Conservation (phyloP, 2,888 invertebrate genomes). For the Eremobia ochroleuca region DNA sequence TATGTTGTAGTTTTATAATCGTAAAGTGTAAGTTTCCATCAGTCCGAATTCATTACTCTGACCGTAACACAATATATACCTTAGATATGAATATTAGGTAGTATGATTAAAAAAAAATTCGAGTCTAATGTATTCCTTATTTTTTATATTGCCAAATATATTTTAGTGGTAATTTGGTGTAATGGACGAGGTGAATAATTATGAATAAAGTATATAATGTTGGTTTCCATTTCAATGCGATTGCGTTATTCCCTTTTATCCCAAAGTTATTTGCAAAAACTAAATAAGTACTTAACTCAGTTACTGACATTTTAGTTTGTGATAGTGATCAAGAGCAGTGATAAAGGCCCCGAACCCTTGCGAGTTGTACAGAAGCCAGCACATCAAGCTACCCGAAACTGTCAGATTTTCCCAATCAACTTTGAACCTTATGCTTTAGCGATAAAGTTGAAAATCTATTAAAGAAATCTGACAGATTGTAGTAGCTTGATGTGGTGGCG, state of each 20-base stretch:
- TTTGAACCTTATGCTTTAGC: too few species aligned
- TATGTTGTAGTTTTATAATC: slow-evolving; percentile 65
- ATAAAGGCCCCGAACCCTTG: too few species aligned
- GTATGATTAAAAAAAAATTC: slow-evolving; percentile 83
- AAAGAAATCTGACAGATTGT: too few species aligned
- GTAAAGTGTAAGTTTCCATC: slow-evolving; percentile 56
- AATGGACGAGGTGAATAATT: slow-evolving; percentile 82
- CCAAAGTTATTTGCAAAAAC: neutral
- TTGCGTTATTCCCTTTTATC: slow-evolving; percentile 68
- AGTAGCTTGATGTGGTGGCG: too few species aligned
- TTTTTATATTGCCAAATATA: slow-evolving; percentile 91
- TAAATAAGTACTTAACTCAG: neutral
- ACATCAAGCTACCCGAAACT: too few species aligned
- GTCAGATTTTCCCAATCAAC: too few species aligned
- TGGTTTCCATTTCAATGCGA: slow-evolving; percentile 82
- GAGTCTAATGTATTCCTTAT: slow-evolving; percentile 89
- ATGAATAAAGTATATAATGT: slow-evolving; percentile 87
- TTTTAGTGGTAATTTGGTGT: slow-evolving; percentile 88
- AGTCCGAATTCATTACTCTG: slow-evolving; percentile 74
- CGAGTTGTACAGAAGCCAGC: neutral
- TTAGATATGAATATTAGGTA: slow-evolving; percentile 83
- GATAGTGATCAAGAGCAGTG: too few species aligned
- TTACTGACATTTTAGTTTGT: neutral
- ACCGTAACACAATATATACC: slow-evolving; percentile 75
- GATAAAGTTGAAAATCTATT: too few species aligned